Evolutionary conservation across 2,113 vertebrate genomes (phyloP), one percentile per base, ranked within the genome.

Genomic region (Pipa parva): DNA sequence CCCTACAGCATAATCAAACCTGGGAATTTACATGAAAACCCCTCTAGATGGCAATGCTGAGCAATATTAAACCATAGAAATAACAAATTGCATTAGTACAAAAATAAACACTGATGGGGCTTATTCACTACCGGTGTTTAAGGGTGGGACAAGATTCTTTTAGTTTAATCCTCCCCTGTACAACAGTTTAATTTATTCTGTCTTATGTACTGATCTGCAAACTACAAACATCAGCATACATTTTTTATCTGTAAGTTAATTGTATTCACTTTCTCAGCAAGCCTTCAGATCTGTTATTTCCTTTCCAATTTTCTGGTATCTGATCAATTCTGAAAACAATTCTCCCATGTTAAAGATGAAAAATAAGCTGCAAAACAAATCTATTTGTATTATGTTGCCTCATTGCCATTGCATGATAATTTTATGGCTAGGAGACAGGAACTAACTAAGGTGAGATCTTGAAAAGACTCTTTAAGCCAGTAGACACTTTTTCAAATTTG

Each of bases 301-400:
- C 39, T 42, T 42, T n/a, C 13, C 39, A 42, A 42, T 42, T 42
- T 42, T 42, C 39, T 42, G 39, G 39, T 42, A n/a, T 42, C 13
- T n/a, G 13, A 42, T 42, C 39, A 42, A 42, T 42, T 42, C 39
- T n/a, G 39, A 42, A 42, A 42, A 42, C 39, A n/a, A 42, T 42
- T n/a, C 39, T 42, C n/a, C 37, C 37, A 42, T 42, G 37, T 42
- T 42, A 42, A 42, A 42, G 15, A 42, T 18, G 39, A 18, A n/a
- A 42, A 42, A 10, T 42, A 42, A 42, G 6, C n/a, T 42, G 39
- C 13, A 5, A 42, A 42, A 17, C 39, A 4, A 18, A 2, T 5
- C 13, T 15, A 42, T 17, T 42, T 42, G 39, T 13, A n/a, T 15
- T 42, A 2, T 1, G 17, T n/a, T 42, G 39, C 17, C 39, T 42